phyloP scores from a whole-genome alignment of 2,113 vertebrate species.

The Syngnathus scovelli region DNA sequence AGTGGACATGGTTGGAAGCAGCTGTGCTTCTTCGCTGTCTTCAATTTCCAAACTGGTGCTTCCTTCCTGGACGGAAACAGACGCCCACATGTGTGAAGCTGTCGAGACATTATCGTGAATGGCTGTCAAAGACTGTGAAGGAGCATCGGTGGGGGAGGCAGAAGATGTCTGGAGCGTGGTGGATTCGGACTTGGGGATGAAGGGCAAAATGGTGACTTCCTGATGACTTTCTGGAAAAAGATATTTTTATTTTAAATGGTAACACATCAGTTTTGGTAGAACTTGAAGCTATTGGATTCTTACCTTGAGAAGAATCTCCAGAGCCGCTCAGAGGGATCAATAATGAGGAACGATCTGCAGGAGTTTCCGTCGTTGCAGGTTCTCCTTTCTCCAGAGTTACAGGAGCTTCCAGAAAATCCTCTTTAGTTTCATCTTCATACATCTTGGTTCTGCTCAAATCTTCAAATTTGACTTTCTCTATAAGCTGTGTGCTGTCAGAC shows the following conservation, averaged over 20 bases:
- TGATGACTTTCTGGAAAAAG: conserved; percentile 46
- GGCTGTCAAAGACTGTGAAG: conserved; percentile 13
- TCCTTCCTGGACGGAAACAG: conserved; percentile 44
- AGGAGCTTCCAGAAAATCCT: conserved; percentile 16
- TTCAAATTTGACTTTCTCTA: conserved; percentile 20
- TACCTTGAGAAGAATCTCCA: conserved; percentile 59
- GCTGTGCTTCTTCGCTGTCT: conserved; percentile 22
- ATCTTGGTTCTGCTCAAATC: conserved; percentile 14
- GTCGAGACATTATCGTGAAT: conserved; percentile 26
- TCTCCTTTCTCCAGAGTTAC: conserved; percentile 22
- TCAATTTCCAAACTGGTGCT: conserved; percentile 51
- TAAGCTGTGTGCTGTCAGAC: conserved; percentile 15
- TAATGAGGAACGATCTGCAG: conserved; percentile 9
- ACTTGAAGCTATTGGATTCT: background rate
- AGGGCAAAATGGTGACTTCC: background rate
- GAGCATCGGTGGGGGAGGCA: conserved; percentile 5
- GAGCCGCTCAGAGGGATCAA: conserved; percentile 47
- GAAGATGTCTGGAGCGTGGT: conserved; percentile 18
- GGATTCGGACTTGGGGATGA: conserved; percentile 20
- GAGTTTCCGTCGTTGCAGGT: conserved; percentile 11
- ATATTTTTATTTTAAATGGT: conserved; percentile 4
- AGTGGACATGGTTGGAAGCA: conserved; percentile 12
- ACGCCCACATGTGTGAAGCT: conserved; percentile 27
- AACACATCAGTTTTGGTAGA: background rate
- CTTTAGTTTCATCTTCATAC: conserved; percentile 20